These are phyloP conservation scores for Lagocephalus sceleratus DNA, from an alignment of 2,797 vertebrate species.

Conservation along the genomic window DNA sequence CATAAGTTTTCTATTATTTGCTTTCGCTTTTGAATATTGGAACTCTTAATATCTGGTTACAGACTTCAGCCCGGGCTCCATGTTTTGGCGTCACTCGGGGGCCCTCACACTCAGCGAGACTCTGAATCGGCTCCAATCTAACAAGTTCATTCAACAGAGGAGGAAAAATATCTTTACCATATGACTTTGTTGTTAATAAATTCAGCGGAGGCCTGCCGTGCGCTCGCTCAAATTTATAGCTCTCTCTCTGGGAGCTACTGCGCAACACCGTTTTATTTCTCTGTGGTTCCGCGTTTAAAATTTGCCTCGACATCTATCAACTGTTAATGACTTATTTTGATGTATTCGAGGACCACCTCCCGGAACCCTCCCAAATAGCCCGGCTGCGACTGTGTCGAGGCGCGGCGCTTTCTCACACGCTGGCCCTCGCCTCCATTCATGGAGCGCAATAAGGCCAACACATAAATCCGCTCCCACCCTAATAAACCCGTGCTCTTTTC, in stretches of 20 bases:
- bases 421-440: slow-evolving; percentile 66
- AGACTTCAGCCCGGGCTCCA: slow-evolving; percentile 62
- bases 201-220: slow-evolving; percentile 45
- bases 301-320: slow-evolving; percentile 27
- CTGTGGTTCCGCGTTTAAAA: slow-evolving; percentile 24
- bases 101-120: slow-evolving; percentile 57
- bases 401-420: slow-evolving; percentile 57
- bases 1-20: slow-evolving; percentile 80
- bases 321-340: slow-evolving; percentile 34
- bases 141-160: slow-evolving; percentile 66
- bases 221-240: slow-evolving; percentile 49
- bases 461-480: slow-evolving; percentile 71
- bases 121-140: slow-evolving; percentile 62
- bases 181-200: slow-evolving; percentile 70
- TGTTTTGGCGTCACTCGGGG: slow-evolving; percentile 60
- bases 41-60: slow-evolving; percentile 79
- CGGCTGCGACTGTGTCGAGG: slow-evolving; percentile 54
- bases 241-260: slow-evolving; percentile 40
- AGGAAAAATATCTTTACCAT: slow-evolving; percentile 50
- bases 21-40: slow-evolving; percentile 72
- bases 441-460: slow-evolving; percentile 66
- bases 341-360: slow-evolving; percentile 49
- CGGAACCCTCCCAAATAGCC: slow-evolving; percentile 58
- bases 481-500: slow-evolving; percentile 62
- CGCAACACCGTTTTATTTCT: slow-evolving; percentile 40